Evolutionary conservation across 2,113 vertebrate species (phyloP).

Genomic region (Narcine bancroftii): DNA sequence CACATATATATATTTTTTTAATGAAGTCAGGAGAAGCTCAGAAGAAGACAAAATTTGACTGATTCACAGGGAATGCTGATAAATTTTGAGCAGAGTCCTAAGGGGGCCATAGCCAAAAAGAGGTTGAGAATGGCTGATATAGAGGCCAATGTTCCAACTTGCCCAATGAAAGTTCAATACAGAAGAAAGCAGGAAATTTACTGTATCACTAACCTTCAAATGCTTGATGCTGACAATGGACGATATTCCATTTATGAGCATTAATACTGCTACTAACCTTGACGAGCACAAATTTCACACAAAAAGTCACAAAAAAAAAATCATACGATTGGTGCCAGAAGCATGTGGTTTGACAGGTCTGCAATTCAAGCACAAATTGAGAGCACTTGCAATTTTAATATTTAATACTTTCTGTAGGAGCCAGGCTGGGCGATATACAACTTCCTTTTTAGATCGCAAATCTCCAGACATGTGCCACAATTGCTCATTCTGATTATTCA

Average conservation of each 20-base stretch:
- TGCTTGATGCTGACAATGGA: slow-evolving; percentile 11
- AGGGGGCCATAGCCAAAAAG: too few relatives aligned
- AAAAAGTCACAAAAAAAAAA: slow-evolving; percentile 5
- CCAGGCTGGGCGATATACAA: not conserved
- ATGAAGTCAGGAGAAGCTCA: too few relatives aligned
- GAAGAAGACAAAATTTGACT: too few relatives aligned
- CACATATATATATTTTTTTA: too few relatives aligned
- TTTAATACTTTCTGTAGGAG: slow-evolving; percentile 21
- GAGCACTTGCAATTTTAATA: slow-evolving; percentile 34
- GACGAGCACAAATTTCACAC: slow-evolving; percentile 27
- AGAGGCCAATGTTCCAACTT: not conserved
- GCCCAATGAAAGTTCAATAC: not conserved
- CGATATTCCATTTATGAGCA: not conserved
- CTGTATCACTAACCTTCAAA: not conserved
- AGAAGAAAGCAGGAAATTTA: not conserved
- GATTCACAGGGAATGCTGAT: too few relatives aligned
- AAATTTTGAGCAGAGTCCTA: too few relatives aligned
- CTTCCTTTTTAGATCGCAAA: slow-evolving; percentile 25
- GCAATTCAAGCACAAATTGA: slow-evolving; percentile 35
- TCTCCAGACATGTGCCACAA: slow-evolving; percentile 6
- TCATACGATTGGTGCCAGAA: not conserved
- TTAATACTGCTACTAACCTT: slow-evolving; percentile 30
- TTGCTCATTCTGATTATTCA: slow-evolving; percentile 19
- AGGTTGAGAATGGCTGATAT: too few relatives aligned
- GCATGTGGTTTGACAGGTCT: slow-evolving; percentile 26